Conservation (phyloP, 2,888 invertebrate species). For the Limnephilus lunatus region DNA sequence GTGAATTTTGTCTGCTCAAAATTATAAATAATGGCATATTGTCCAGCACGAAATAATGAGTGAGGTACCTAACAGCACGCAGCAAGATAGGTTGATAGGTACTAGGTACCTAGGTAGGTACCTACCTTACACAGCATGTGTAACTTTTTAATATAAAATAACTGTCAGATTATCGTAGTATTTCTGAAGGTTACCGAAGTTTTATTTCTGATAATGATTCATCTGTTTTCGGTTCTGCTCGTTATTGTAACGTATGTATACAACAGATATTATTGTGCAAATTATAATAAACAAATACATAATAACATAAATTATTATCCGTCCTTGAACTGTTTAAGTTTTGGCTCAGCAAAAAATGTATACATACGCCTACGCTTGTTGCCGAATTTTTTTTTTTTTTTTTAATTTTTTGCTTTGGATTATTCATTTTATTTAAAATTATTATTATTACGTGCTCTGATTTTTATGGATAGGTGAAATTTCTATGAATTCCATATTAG, state of each 20-base stretch:
- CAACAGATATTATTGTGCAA: background rate
- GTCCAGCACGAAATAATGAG: background rate
- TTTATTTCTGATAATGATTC: background rate
- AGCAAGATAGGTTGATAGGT: too few relatives aligned
- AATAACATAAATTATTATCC: background rate
- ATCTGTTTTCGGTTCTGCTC: background rate
- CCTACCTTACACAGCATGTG: background rate
- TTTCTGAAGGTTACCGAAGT: background rate
- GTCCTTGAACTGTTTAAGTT: background rate
- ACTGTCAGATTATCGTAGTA: background rate
- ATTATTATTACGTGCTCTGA: background rate
- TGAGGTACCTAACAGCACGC: too few relatives aligned
- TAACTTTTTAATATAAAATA: background rate
- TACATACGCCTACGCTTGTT: background rate
- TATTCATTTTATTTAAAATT: background rate
- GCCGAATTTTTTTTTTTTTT: background rate
- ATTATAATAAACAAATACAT: background rate
- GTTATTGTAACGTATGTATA: background rate
- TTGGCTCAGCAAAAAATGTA: background rate
- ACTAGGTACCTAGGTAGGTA: too few relatives aligned
- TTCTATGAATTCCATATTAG: background rate
- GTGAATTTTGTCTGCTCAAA: background rate
- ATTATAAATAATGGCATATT: background rate
- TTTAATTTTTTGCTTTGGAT: background rate
- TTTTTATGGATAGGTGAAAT: background rate